Percentiles rank a stretch among this genome's conserved stretches.
Evolutionary conservation across 2,797 vertebrate species (phyloP).

Genomic region (Ciconia nigra): DNA sequence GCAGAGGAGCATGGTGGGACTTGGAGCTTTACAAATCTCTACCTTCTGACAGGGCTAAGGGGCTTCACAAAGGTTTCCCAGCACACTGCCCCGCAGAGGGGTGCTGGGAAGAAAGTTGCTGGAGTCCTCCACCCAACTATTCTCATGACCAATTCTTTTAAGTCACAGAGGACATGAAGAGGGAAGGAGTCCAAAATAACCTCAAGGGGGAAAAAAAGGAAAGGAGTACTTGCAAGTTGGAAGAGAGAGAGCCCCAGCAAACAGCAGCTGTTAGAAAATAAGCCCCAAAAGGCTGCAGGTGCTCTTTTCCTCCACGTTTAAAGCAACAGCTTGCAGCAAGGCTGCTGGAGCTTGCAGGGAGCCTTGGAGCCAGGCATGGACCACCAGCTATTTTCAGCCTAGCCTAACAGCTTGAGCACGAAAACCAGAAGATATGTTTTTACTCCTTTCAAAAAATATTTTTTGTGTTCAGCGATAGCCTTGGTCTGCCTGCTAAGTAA

Average conservation of each 20-base stretch:
- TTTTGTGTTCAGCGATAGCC: neutral
- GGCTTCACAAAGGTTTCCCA: neutral
- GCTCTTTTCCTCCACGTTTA: neutral
- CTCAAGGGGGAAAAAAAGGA: neutral
- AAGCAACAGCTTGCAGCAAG: neutral
- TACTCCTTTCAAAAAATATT: neutral
- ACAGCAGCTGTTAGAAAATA: neutral
- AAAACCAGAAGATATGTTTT: neutral
- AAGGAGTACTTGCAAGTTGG: neutral
- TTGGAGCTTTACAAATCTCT: neutral
- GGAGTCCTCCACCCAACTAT: neutral
- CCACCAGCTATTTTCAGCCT: neutral
- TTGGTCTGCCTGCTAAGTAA: neutral
- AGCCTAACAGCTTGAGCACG: neutral
- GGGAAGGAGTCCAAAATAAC: neutral
- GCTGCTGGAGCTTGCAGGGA: neutral
- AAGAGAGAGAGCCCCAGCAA: neutral
- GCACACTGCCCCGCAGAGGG: rapidly evolving
- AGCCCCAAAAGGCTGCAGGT: neutral
- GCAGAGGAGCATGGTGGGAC: neutral
- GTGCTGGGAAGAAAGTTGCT: neutral
- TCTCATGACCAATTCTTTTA: neutral
- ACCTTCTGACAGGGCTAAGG: neutral
- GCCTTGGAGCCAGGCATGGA: neutral
- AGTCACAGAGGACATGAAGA: neutral